A percentile compares a stretch with the other conserved stretches of the same genome.
Evolutionary conservation across 2,888 invertebrate genomes (phyloP).

Genomic region (Carcina quercana): DNA sequence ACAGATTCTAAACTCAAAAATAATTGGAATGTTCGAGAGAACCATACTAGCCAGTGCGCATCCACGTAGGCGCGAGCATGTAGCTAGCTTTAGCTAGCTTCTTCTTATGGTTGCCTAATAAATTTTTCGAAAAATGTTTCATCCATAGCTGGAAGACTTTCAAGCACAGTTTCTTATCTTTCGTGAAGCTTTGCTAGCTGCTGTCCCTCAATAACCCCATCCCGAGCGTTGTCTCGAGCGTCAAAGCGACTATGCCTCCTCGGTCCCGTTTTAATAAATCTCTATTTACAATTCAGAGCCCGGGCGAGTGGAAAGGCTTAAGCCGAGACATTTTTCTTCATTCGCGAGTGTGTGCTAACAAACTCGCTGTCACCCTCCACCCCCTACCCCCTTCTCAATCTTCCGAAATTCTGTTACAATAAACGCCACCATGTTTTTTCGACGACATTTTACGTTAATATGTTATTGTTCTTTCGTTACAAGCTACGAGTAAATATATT

Average conservation of each 20-base stretch:
- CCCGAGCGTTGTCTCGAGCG: slow-evolving; percentile 22
- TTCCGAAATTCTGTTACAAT: slow-evolving; percentile 44
- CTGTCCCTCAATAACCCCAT: neutral
- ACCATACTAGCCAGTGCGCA: no score
- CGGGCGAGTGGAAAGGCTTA: slow-evolving; percentile 65
- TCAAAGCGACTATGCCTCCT: slow-evolving; percentile 49
- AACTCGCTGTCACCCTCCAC: slow-evolving; percentile 43
- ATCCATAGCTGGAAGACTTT: no score
- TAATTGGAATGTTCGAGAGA: no score
- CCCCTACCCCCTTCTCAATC: slow-evolving; percentile 51
- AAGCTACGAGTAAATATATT: no score
- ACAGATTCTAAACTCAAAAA: no score
- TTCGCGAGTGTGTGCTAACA: slow-evolving; percentile 65
- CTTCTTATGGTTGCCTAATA: no score
- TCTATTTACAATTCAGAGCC: slow-evolving; percentile 65
- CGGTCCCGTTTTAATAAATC: slow-evolving; percentile 71
- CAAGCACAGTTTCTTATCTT: no score
- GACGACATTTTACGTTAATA: no score
- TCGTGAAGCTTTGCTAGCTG: no score
- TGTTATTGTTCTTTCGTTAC: no score
- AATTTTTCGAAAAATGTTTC: no score
- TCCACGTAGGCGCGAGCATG: no score
- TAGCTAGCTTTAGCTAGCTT: neutral
- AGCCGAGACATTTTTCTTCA: slow-evolving; percentile 71
- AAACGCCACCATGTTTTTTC: slow-evolving; percentile 1